Evolutionary conservation across 2,888 invertebrate species (phyloP).

Genomic region (Amiota communis): DNA sequence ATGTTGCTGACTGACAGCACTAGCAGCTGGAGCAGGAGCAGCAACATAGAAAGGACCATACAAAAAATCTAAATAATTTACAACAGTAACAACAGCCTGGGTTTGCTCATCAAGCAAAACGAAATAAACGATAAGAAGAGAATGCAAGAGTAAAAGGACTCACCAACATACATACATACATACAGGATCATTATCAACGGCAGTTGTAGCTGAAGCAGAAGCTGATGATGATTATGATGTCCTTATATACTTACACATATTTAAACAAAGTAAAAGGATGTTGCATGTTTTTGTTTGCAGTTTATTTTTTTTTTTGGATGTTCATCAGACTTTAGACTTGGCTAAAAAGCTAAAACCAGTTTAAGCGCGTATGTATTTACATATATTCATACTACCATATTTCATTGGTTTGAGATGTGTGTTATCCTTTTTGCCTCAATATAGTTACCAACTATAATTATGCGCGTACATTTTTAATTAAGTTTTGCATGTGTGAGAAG

Average conservation of each 20-base stretch:
- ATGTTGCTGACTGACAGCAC: slow-evolving; percentile 41
- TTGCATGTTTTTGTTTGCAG: slow-evolving; percentile 12
- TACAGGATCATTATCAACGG: not conserved
- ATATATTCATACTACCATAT: not conserved
- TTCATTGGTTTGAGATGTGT: slow-evolving; percentile 10
- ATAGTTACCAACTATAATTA: slow-evolving; percentile 59
- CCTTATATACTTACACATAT: slow-evolving; percentile 8
- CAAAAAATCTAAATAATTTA: slow-evolving; percentile 3
- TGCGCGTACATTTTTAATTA: slow-evolving; percentile 66
- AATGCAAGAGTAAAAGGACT: too few relatives aligned
- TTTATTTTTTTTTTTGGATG: slow-evolving; percentile 28
- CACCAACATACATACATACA: not conserved
- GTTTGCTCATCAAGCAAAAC: too few relatives aligned
- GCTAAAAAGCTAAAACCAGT: slow-evolving; percentile 31
- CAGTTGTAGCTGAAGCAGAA: not conserved
- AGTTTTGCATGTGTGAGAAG: slow-evolving; percentile 43
- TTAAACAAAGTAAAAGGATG: not conserved
- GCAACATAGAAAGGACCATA: not conserved
- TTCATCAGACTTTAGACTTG: slow-evolving; percentile 58
- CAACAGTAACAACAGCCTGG: too few relatives aligned
- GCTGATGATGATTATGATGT: not conserved
- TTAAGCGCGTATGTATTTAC: not conserved
- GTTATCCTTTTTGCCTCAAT: slow-evolving; percentile 50
- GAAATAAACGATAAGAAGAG: too few relatives aligned
- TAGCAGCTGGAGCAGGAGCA: slow-evolving; percentile 12